phyloP scores from a whole-genome alignment of 2,888 invertebrate species.

The Operophtera brumata region DNA sequence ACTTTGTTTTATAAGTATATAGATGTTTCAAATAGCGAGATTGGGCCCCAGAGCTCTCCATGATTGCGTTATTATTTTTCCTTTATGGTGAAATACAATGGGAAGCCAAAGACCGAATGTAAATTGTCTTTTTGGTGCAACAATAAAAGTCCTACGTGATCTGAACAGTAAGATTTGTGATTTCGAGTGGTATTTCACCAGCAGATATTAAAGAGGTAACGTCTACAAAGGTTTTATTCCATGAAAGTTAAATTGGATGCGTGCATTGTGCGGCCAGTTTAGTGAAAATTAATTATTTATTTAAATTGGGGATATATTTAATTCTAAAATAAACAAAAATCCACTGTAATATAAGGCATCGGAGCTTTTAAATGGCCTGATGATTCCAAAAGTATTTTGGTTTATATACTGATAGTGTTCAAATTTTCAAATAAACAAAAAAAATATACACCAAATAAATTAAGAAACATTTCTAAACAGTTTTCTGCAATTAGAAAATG shows the following conservation, averaged over 20 bases:
- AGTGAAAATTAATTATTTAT: slow-evolving; percentile 15
- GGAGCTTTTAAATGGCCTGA: no score
- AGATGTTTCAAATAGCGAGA: no score
- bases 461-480: no score
- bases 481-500: no score
- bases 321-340: no score
- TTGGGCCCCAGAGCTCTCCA: no score
- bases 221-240: not conserved
- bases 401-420: no score
- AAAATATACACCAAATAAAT: no score
- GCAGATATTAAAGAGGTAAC: slow-evolving; percentile 16
- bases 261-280: slow-evolving; percentile 9
- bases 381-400: no score
- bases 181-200: slow-evolving; percentile 14
- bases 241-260: slow-evolving; percentile 2
- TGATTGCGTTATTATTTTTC: not conserved
- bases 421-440: no score
- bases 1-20: no score
- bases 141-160: slow-evolving; percentile 49
- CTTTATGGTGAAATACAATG: slow-evolving; percentile 7
- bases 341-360: no score
- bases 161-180: slow-evolving; percentile 20
- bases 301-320: not conserved
- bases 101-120: slow-evolving; percentile 16
- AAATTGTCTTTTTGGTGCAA: slow-evolving; percentile 35